Base-by-base conservation (phyloP, 2,888 invertebrate species). In the Lordiphosa fenestrarum region DNA sequence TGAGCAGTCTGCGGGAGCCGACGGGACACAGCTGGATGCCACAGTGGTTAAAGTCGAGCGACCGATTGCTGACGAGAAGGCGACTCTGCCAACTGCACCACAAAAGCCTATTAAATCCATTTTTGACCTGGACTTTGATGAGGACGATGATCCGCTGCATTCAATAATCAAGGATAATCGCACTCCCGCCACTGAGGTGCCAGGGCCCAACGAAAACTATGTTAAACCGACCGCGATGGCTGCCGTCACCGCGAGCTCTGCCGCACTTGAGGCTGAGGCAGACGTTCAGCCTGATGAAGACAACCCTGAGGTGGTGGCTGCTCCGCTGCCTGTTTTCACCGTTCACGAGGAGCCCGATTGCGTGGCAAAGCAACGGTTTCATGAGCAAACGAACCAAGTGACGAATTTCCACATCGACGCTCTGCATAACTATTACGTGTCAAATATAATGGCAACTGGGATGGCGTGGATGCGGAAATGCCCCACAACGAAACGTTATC, bases 381-480 rank as follows among this genome's bases (percentile, higher is more conserved):
- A 85, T 48, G 55, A 84, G 1, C 87, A 88, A 70, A 87, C 87
- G 3, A 87, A 84, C 58, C 66, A 84, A 61, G 84, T 90, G 5
- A 89, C 89, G 1, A 85, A 88, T 46, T 90, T 90, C 68, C 91
- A 91, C 65, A 91, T 94, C 55, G 89, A 90, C 61, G 90, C 91
- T 54, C 88, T 92, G 54, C 92, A 92, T 86, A 89, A 92, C 85
- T 90, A 88, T 38, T 89, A 86, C 65, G 88, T 92, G 69, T 91
- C 92, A 48, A 92, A 92, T 62, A 89, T 93, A 93, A 93, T 87
- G 93, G 92, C 68, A 92, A 92, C 60, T 90, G 91, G 89, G 15
- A 86, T 69, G 70, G 67, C 89, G 86, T 89, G 23, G 62, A 74
- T 42, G 52, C 57, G 4, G 35, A 89, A 41, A 7, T 53, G 13